Percentiles rank a stretch among this genome's conserved stretches.
Evolutionary conservation across 2,888 invertebrate genomes (phyloP).

Genomic region (Synanthedon formicaeformis): DNA sequence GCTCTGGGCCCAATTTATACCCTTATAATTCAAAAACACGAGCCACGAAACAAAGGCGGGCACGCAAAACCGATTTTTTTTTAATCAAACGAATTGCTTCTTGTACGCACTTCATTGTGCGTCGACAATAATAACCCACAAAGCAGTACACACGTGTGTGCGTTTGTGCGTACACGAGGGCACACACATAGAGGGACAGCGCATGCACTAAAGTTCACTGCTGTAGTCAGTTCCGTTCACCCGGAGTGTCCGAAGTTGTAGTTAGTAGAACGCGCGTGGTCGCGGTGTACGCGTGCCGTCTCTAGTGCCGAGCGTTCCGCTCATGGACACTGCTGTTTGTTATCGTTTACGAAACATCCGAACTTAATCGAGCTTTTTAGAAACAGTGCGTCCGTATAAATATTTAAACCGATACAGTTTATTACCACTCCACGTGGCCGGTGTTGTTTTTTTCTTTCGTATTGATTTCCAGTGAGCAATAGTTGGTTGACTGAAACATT

Average conservation of each 20-base stretch:
- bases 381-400: conserved; percentile 31
- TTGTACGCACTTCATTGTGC: conserved; percentile 42
- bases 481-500: conserved; percentile 23
- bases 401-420: conserved; percentile 15
- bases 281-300: conserved; percentile 26
- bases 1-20: conserved; percentile 32
- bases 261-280: conserved; percentile 44
- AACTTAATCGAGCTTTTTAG: conserved; percentile 28
- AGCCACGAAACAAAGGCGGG: conserved; percentile 32
- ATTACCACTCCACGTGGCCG: conserved; percentile 20
- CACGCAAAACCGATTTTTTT: conserved; percentile 38
- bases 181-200: conserved; percentile 24
- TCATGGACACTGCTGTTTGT: conserved; percentile 33
- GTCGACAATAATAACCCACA: conserved; percentile 55
- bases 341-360: conserved; percentile 45
- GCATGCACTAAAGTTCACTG: conserved; percentile 41
- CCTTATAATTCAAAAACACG: conserved; percentile 35
- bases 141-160: conserved; percentile 36
- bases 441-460: conserved; percentile 15
- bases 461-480: conserved; percentile 21
- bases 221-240: conserved; percentile 28
- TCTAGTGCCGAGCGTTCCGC: conserved; percentile 36
- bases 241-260: conserved; percentile 43
- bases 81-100: conserved; percentile 43
- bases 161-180: conserved; percentile 10